Base-by-base conservation (phyloP, 2,888 invertebrate species). In the Smittia aterrima region DNA sequence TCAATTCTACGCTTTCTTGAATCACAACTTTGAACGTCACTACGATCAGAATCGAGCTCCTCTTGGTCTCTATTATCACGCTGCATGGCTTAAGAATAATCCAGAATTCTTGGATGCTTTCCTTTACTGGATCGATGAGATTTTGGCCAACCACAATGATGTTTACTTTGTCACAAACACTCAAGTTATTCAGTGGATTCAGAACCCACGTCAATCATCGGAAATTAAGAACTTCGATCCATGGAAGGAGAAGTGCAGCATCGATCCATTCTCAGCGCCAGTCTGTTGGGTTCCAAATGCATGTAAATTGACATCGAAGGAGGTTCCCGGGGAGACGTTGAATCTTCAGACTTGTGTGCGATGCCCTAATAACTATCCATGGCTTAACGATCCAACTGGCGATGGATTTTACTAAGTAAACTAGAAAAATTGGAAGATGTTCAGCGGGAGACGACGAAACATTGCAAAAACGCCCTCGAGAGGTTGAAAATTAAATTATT, bases 111-210 rank as follows among this genome's bases (percentile, higher is more conserved):
- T 95, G 77, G 95, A 95, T 80, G 95, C 95, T 72, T 95, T 96
- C 88, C 85, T 95, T 20, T 94, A 91, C 82, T 96, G 95, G 95
- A 90, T 96, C 80, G 95, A 96, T 81, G 95, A 96, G 84, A 87
- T 93, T 75, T 84, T 93, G 41, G 85, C 88, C 78, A 92, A 90
- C 77, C 93, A 93, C 85, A 92, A 92, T 77, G 96, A 96, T 80
- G 95, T 95, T 9, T 96, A 93, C 84, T 96, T 96, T 82, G 93
- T 93, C 16, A 96, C 95, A 75, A 95, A 95, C 95, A 95, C 95
- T n/a, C 93, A 94, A 82, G 95, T 95, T 6, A 95, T 96, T 78
- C 95, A 95, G 81, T 96, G 96, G 96, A 93, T 96, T 80, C 96
- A 96, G 81, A 94, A 94, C 81, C 95, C 95, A 64, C 87, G 92